These are phyloP conservation scores for Gymnocheta viridis DNA, from an alignment of 2,888 invertebrate species.

Conservation along the genomic window DNA sequence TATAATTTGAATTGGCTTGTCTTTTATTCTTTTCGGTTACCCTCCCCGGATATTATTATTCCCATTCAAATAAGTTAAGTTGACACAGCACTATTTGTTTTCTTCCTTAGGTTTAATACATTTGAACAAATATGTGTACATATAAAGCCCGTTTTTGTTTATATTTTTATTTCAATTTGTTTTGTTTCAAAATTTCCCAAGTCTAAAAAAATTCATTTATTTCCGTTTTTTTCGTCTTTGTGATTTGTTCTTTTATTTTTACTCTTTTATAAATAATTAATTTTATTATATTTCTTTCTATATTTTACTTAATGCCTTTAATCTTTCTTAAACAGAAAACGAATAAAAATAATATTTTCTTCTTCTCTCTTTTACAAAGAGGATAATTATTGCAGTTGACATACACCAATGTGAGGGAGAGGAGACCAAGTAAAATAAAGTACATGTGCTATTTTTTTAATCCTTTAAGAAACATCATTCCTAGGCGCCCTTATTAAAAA, in stretches of 20 bases:
- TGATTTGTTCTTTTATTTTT: background rate
- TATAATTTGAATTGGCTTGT: too few relatives aligned
- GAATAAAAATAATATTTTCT: background rate
- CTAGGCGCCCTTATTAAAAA: background rate
- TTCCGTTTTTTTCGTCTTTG: background rate
- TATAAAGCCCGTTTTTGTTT: too few relatives aligned
- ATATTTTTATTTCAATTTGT: too few relatives aligned
- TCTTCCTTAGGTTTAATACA: too few relatives aligned
- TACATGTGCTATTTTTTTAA: background rate
- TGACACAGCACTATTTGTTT: too few relatives aligned
- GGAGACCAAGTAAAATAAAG: background rate
- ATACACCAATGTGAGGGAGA: background rate
- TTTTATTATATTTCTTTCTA: background rate
- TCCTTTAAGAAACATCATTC: background rate
- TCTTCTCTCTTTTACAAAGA: background rate
- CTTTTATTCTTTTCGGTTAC: too few relatives aligned
- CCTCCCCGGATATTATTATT: too few relatives aligned
- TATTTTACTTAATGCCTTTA: background rate
- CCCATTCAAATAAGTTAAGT: too few relatives aligned
- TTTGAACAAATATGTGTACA: too few relatives aligned
- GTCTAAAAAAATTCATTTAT: slow-evolving; percentile 55
- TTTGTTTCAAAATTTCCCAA: background rate
- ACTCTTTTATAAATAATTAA: background rate
- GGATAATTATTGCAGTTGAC: slow-evolving; percentile 22
- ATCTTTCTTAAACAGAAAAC: background rate